A percentile compares a stretch with the other conserved stretches of the same genome.
Evolutionary conservation across 1,140 invertebrate species (phyloP).

Genomic region (Drosophila pseudoobscura): DNA sequence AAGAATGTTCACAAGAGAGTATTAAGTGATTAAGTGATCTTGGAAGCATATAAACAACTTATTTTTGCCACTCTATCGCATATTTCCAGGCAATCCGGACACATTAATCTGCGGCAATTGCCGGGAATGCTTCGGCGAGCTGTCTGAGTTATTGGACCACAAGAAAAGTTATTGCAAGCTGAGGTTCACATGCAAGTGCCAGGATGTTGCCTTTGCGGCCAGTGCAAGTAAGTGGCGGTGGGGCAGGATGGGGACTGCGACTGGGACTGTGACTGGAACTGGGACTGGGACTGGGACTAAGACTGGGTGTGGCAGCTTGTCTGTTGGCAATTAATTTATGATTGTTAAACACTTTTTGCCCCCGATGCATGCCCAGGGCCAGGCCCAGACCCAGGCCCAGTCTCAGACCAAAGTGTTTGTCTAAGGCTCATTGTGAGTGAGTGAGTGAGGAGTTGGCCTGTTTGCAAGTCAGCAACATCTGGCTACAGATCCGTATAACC

Average conservation of each 20-base stretch:
- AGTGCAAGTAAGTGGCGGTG: constrained; percentile 80
- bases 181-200: constrained; percentile 93
- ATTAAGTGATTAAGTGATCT: no score
- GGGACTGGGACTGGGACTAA: not conserved
- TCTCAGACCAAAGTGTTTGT: constrained; percentile 42
- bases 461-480: constrained; percentile 75
- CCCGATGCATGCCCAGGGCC: constrained; percentile 1
- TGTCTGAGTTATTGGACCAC: constrained; percentile 92
- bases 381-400: not conserved
- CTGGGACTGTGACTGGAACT: not conserved
- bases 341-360: constrained; percentile 83
- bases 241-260: not conserved
- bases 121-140: constrained; percentile 91
- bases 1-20: no score
- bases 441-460: constrained; percentile 17
- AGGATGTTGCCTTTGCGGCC: constrained; percentile 84
- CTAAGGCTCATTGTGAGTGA: constrained; percentile 31
- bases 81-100: constrained; percentile 90
- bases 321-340: constrained; percentile 83
- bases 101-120: constrained; percentile 95
- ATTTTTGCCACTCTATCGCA: constrained; percentile 1
- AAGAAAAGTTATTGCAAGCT: constrained; percentile 94
- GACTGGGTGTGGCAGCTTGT: constrained; percentile 32
- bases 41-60: not conserved
- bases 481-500: constrained; percentile 35